Percentiles rank a stretch among this genome's conserved stretches.
phyloP scores from a whole-genome alignment of 2,888 invertebrate species.

The Tiphia femorata region DNA sequence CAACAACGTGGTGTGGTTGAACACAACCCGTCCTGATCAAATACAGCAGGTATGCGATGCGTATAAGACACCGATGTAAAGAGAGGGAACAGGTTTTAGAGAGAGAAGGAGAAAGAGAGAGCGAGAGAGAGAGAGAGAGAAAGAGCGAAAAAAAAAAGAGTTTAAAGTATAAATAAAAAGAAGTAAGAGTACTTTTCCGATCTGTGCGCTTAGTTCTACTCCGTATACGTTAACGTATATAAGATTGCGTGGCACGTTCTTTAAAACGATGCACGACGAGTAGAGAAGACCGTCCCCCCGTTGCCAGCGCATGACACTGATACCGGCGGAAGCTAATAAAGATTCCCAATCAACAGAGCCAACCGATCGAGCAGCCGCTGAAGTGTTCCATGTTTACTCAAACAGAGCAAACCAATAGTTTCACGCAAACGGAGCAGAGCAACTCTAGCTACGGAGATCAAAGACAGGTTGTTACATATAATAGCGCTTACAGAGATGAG shows the following conservation, averaged over 20 bases:
- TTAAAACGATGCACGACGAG: constrained; percentile 28
- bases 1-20: constrained; percentile 66
- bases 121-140: too few species aligned
- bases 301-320: constrained; percentile 21
- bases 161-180: too few species aligned
- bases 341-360: constrained; percentile 48
- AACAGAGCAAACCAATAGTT: constrained; percentile 63
- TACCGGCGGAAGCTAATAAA: constrained; percentile 39
- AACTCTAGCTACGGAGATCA: constrained; percentile 62
- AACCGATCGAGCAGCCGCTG: constrained; percentile 55
- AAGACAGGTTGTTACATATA: constrained; percentile 54
- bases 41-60: constrained; percentile 63
- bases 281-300: constrained; percentile 36
- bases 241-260: constrained; percentile 31
- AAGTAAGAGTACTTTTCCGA: too few species aligned
- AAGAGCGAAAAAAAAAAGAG: too few species aligned
- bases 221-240: constrained; percentile 14
- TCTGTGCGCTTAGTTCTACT: too few species aligned
- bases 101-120: too few species aligned
- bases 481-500: too few species aligned
- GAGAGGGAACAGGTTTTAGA: constrained; percentile 11
- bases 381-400: constrained; percentile 67
- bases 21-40: constrained; percentile 63
- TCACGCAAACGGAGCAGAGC: constrained; percentile 62
- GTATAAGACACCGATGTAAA: constrained; percentile 30